Evolutionary conservation across 2,797 vertebrate genomes (phyloP), one percentile per base, ranked within the genome.

Genomic region (Eutrigla gurnardus): DNA sequence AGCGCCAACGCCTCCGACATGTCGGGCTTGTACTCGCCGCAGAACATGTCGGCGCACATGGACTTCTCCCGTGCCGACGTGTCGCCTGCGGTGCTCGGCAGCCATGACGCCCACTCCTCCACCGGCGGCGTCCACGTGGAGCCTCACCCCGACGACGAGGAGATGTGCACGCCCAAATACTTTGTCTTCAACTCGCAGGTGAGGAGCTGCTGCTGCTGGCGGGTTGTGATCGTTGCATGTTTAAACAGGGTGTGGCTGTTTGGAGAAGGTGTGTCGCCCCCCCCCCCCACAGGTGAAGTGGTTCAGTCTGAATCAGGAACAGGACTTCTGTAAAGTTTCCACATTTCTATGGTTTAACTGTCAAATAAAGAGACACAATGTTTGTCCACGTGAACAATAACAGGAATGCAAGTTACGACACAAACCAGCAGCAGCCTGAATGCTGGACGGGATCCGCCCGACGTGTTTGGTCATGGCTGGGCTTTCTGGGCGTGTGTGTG

Each of bases 101-200:
- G 73, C 39, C 89, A 88, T 10, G 76, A 90, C 3, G 66, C 83
- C 1, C 89, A 87, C 4, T 90, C 88, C 0, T 84, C 80, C 72
- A 91, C 92, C 0, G 77, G 92, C 0, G 77, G 92, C 0, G 86
- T 98, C 4, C 93, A 95, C 74, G 93, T 93, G 0, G 93, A 95
- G 86, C 93, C 91, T 0, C 95, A 94, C 47, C 77, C 65, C 0
- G 94, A 94, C 0, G 85, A 88, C 0, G 73, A 95, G 50, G 96
- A 97, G 80, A 95, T 94, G 89, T 99, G 98, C 93, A 95, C 92
- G 4, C 96, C 97, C 62, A 98, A 97, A 86, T 99, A 97, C 88
- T 97, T 99, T 75, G 88, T 97, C 46, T 98, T 98, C 92, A 99
- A 99, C 89, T 98, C 97, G 4, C 96, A 97, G 96, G 98, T 61